Conservation (phyloP, 1,140 invertebrate species). For the Bombus ignitus region DNA sequence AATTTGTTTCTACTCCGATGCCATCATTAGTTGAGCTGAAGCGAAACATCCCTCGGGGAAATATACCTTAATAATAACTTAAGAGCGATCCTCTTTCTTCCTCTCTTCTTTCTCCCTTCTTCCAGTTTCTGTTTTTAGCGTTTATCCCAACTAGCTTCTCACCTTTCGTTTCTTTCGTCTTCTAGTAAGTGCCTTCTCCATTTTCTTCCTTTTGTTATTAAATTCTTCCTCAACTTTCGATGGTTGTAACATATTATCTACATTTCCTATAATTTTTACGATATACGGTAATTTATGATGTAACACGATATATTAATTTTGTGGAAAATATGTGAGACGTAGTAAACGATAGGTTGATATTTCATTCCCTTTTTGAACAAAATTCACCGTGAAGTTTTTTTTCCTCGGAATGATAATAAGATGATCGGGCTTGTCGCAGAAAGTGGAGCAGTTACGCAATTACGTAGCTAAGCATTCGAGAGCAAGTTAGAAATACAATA, state of each 20-base stretch:
- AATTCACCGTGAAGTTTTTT: not conserved
- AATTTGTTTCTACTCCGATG: constrained; percentile 15
- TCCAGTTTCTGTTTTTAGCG: not conserved
- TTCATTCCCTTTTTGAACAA: not conserved
- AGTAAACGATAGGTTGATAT: not conserved
- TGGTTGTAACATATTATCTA: too few species aligned
- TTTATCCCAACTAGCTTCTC: not conserved
- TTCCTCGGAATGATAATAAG: not conserved
- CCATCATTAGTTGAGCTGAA: constrained; percentile 42
- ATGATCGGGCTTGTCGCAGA: not conserved
- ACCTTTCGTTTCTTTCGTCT: not conserved
- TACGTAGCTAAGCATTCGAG: not conserved
- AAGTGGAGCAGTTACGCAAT: not conserved
- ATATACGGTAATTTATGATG: too few species aligned
- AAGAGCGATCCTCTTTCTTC: constrained; percentile 41
- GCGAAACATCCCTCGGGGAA: constrained; percentile 63
- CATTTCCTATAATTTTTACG: too few species aligned
- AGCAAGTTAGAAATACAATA: not conserved
- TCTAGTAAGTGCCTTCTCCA: not conserved
- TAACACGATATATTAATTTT: not conserved
- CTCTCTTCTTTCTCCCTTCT: not conserved
- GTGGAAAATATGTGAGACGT: not conserved
- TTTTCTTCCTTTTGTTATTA: too few species aligned
- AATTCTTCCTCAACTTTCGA: not conserved
- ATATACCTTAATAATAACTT: constrained; percentile 58